Evolutionary conservation across 2,797 vertebrate species (phyloP).

Genomic region (Caiman crocodilus): DNA sequence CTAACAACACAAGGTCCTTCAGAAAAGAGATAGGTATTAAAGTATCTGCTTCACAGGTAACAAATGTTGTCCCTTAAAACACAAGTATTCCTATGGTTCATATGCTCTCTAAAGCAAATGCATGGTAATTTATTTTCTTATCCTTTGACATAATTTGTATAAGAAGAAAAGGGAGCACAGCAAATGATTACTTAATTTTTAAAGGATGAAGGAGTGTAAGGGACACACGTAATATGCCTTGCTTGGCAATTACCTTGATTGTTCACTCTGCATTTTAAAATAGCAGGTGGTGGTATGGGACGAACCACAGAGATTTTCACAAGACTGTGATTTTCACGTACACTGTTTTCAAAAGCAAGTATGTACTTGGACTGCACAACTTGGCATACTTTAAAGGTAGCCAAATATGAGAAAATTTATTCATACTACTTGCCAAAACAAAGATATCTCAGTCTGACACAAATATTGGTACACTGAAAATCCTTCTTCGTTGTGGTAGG

Average conservation of each 20-base stretch:
- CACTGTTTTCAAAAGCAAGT: neutral
- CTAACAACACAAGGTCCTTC: neutral
- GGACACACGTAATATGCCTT: rapidly evolving
- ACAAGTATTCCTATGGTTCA: neutral
- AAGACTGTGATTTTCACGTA: neutral
- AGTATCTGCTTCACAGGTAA: rapidly evolving
- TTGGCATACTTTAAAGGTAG: neutral
- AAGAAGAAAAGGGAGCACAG: rapidly evolving
- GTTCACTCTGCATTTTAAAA: neutral
- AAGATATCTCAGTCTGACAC: neutral
- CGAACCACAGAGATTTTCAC: neutral
- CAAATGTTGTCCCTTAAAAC: neutral
- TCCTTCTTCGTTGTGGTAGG: too few relatives aligned
- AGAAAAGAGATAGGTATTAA: neutral
- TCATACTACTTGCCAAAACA: neutral
- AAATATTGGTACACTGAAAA: neutral
- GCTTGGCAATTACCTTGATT: neutral
- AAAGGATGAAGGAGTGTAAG: neutral
- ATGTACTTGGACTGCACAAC: neutral
- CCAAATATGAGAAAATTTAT: neutral
- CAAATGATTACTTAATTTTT: neutral
- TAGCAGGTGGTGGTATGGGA: neutral
- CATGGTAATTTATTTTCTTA: neutral
- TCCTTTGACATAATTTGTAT: neutral
- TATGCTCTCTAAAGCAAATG: neutral